Base-by-base conservation (phyloP, 2,113 vertebrate genomes). In the Scomber japonicus region DNA sequence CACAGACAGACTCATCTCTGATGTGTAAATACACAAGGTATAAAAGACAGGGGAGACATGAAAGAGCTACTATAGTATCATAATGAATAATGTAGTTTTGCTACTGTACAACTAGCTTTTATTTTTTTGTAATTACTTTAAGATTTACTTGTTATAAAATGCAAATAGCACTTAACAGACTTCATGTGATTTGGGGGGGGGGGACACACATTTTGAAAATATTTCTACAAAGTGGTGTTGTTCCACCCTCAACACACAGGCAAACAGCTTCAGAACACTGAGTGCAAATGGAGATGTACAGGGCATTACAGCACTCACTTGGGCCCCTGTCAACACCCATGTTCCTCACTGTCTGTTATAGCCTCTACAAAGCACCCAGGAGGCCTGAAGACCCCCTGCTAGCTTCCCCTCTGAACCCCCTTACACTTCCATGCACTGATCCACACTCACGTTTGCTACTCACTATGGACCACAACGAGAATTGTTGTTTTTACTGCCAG, bases 291-390 rank as follows among this genome's bases (percentile, higher is more conserved):
- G 86, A 94, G 89, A 94, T 75, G 89, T 91, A 91, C 92, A 91
- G 89, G 79, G 21, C 90, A 91, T 92, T 91, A 91, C 91, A 56
- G 81, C 56, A 49, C 85, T 91, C 90, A 92, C 92, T 86, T 86
- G 80, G 84, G 76, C 76, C 82, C 86, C 90, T 94, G 94, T 95
- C 94, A 93, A 91, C 92, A 93, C 88, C 85, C 80, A 90, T 93
- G 85, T 88, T 92, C 82, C 86, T 93, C 84, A 74, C 89, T 92
- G 92, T 94, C 92, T 89, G 87, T 88, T 89, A 85, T 31, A 78
- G 81, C 75, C 55, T 79, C 82, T 75, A 71, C 50, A 91, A 78
- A 79, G 72, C 78, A 86, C 90, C 81, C 81, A 53, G 80, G 90
- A 87, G 88, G 61, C 40, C 70, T 74, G 19, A 44, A 67, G 71